Percentiles rank a stretch among this genome's conserved stretches.
These are phyloP conservation scores for Tinamus guttatus DNA, from an alignment of 2,113 vertebrate species.

Conservation along the genomic window DNA sequence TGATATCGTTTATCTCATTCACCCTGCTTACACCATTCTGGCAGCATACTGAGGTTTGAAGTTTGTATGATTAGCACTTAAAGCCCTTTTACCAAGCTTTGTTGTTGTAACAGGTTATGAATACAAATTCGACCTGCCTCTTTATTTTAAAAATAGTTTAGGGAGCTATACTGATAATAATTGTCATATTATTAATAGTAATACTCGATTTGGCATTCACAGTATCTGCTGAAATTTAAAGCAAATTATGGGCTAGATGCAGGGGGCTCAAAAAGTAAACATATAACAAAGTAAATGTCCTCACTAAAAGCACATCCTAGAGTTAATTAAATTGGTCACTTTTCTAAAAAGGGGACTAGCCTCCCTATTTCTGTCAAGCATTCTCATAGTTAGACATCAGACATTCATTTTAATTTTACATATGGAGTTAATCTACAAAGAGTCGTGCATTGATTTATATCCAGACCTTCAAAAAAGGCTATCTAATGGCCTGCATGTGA, in stretches of 20 bases:
- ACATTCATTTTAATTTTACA: constrained; percentile 54
- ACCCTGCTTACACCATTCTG: neutral
- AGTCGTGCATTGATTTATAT: constrained; percentile 62
- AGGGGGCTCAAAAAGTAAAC: constrained; percentile 22
- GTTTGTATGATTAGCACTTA: neutral
- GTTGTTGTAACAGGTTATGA: neutral
- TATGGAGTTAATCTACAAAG: constrained; percentile 60
- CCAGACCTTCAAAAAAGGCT: constrained; percentile 66
- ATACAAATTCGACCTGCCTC: neutral
- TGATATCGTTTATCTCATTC: neutral
- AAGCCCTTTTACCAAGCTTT: neutral
- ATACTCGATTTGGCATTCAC: neutral
- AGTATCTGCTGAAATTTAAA: constrained; percentile 2
- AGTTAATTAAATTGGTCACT: constrained; percentile 59
- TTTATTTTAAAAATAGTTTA: neutral
- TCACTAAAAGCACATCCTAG: neutral
- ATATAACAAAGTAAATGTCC: neutral
- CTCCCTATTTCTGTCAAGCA: neutral
- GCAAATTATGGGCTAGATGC: neutral
- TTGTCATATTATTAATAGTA: constrained; percentile 1
- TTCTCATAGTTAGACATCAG: constrained; percentile 22
- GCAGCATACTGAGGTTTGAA: neutral
- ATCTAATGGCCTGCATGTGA: constrained; percentile 72
- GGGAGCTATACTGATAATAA: neutral
- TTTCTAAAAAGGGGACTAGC: neutral